phyloP scores from a whole-genome alignment of 2,797 vertebrate species.

The Sphenopsis melanotis region DNA sequence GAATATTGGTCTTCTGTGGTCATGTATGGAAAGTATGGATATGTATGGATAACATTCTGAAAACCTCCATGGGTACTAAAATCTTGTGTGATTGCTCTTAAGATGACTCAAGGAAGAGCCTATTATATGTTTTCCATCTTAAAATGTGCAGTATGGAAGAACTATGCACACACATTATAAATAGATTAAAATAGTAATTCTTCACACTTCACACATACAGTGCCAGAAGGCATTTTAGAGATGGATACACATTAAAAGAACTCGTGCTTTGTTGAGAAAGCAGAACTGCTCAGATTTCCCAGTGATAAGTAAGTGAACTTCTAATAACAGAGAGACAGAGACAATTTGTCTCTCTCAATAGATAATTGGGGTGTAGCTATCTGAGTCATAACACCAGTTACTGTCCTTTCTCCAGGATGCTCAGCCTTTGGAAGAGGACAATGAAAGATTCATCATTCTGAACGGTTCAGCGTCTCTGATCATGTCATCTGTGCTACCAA shows the following conservation, averaged over 20 bases:
- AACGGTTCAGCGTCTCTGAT: constrained; percentile 42
- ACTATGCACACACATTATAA: not conserved
- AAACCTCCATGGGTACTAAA: not conserved
- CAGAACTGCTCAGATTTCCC: not conserved
- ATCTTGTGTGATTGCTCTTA: not conserved
- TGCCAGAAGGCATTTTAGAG: not conserved
- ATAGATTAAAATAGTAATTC: not conserved
- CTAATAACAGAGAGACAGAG: not conserved
- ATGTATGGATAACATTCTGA: not conserved
- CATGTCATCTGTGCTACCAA: constrained; percentile 68
- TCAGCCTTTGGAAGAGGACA: constrained; percentile 49
- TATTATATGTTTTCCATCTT: not conserved
- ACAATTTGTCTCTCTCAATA: not conserved
- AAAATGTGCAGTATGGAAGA: not conserved
- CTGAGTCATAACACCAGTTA: not conserved
- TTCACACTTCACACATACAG: not conserved
- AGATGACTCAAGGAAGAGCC: not conserved
- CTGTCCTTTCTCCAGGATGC: constrained; percentile 55
- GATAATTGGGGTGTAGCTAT: not conserved
- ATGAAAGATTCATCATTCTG: constrained; percentile 19
- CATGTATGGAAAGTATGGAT: not conserved
- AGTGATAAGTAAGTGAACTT: not conserved
- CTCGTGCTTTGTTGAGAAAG: not conserved
- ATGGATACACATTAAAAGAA: not conserved
- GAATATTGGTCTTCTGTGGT: not conserved